Evolutionary conservation across 2,888 invertebrate genomes (phyloP), one percentile per base, ranked within the genome.

Genomic region (Autographa pulchrina): DNA sequence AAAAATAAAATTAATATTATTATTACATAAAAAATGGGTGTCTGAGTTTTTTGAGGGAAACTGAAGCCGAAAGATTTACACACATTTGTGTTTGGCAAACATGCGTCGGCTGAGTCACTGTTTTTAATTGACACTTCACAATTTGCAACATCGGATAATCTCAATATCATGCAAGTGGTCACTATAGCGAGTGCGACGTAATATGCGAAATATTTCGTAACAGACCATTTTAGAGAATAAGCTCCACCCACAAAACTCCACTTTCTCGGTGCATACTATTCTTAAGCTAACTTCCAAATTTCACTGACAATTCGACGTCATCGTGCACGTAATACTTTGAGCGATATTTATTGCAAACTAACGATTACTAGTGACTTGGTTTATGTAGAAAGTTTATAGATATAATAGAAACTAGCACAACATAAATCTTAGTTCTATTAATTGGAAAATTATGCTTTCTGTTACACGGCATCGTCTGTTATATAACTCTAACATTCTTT

Each of bases 231-330:
- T 80, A 83, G 78, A 78, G 76, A 77, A 72, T 73, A 81, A 79
- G 77, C 80, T 79, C 79, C 77, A 75, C 81, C 69, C 70, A 78
- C 75, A 74, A 76, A 79, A 20, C n/a, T 35, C 18, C 62, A 80
- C 89, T 89, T 90, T 90, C 90, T 85, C 83, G 66, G 56, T 65
- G 78, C 78, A 82, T 83, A 85, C 81, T 69, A 81, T 67, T 67
- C 72, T 77, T 80, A 69, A 70, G 65, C 62, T 82, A 81, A 81
- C 74, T 74, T 74, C 75, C n/a, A 76, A 77, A 80, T 78, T 74
- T 78, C 78, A 72, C 73, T 75, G 38, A 74, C 78, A 66, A 66
- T 63, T 71, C 72, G 58, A 62, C 67, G 77, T 77, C 78, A 73
- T 69, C 63, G 68, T 58, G 52, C 59, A 78, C 70, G 70, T 77